These are phyloP conservation scores for Channallabes apus DNA, from an alignment of 2,797 vertebrate genomes.

Conservation along the genomic window DNA sequence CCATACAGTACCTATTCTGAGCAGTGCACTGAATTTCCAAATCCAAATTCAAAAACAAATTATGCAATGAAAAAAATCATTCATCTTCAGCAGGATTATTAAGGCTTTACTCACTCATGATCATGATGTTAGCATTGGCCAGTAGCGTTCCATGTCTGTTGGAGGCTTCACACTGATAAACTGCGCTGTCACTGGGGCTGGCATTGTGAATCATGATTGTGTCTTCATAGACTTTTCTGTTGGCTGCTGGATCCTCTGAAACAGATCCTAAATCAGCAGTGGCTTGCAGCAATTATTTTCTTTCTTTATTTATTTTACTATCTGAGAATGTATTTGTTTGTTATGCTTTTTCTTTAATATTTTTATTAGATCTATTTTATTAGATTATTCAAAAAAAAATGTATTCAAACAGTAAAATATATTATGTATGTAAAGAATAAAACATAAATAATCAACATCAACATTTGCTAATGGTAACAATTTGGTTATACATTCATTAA, in stretches of 20 bases:
- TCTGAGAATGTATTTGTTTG: background rate
- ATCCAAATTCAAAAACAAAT: background rate
- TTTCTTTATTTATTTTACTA: background rate
- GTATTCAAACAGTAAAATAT: background rate
- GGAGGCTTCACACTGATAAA: constrained; percentile 91
- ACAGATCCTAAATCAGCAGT: constrained; percentile 21
- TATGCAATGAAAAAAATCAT: background rate
- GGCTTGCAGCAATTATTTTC: background rate
- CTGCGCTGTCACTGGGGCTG: constrained; percentile 83
- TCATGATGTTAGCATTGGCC: constrained; percentile 86
- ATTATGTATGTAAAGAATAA: background rate
- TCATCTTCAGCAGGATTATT: background rate
- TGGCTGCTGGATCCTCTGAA: constrained; percentile 65
- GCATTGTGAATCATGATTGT: constrained; percentile 74
- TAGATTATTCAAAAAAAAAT: background rate
- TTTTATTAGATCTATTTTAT: background rate
- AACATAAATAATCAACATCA: background rate
- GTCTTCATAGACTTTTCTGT: constrained; percentile 65
- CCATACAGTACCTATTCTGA: too few species aligned
- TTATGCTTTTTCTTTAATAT: background rate
- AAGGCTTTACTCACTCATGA: constrained; percentile 82
- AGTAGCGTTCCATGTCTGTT: constrained; percentile 88
- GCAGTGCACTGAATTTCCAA: background rate
- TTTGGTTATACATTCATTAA: background rate
- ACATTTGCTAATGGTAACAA: background rate